Percentiles rank a stretch among this genome's conserved stretches.
These are phyloP conservation scores for Lucilia sericata DNA, from an alignment of 1,140 invertebrate species.

Conservation along the genomic window DNA sequence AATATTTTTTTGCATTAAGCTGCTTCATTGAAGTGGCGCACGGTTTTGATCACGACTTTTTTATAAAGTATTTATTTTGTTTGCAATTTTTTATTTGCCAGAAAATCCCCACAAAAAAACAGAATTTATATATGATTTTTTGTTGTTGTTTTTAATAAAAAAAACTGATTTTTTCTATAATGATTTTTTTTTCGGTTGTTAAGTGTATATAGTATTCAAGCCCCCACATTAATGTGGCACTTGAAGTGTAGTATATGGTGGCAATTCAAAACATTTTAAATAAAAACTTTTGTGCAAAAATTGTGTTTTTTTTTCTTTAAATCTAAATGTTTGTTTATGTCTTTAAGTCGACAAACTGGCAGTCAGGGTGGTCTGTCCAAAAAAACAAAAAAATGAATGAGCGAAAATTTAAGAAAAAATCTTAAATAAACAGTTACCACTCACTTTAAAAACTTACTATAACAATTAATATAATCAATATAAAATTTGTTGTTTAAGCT, in stretches of 20 bases:
- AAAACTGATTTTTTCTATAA: background rate
- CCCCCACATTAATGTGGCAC: slow-evolving; percentile 40
- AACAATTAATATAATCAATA: slow-evolving; percentile 31
- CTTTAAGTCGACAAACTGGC: background rate
- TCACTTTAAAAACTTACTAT: slow-evolving; percentile 26
- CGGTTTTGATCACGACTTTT: slow-evolving; percentile 43
- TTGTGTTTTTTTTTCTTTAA: slow-evolving; percentile 18
- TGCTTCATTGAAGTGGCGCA: slow-evolving; percentile 33
- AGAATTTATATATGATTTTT: slow-evolving; percentile 14
- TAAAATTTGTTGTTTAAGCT: background rate
- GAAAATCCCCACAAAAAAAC: background rate
- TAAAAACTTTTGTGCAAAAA: slow-evolving; percentile 18
- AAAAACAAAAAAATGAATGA: background rate
- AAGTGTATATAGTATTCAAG: background rate
- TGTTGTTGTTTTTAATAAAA: slow-evolving; percentile 27
- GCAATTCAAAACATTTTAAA: slow-evolving; percentile 38
- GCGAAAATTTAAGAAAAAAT: background rate
- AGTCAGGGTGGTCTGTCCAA: slow-evolving; percentile 23
- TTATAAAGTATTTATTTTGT: slow-evolving; percentile 4
- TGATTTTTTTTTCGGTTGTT: slow-evolving; percentile 4
- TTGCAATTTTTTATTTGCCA: no score
- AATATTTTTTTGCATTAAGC: background rate
- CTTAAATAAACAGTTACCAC: slow-evolving; percentile 15
- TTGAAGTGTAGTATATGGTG: slow-evolving; percentile 27
- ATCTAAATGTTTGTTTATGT: background rate